phyloP scores from a whole-genome alignment of 1,140 invertebrate species.

The Trichomalopsis sarcophagae region DNA sequence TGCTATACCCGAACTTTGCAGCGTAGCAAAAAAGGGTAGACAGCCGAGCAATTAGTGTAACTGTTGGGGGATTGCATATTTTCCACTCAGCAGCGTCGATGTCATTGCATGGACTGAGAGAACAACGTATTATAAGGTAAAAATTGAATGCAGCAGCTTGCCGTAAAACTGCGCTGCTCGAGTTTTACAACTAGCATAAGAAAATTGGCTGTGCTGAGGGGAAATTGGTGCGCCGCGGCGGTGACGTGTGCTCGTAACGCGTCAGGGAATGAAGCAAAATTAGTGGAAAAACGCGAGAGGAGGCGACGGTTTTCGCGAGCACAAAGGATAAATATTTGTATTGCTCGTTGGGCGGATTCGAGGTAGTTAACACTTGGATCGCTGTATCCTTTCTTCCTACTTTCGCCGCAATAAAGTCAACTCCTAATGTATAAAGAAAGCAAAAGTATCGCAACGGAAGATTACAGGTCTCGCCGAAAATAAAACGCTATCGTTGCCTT shows the following conservation, averaged over 20 bases:
- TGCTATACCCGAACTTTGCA: not conserved
- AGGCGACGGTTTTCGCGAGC: not conserved
- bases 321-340: not conserved
- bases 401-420: too few species aligned
- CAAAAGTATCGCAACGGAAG: too few species aligned
- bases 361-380: not conserved
- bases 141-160: conserved; percentile 8
- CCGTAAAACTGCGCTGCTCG: conserved; percentile 18
- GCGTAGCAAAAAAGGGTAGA: not conserved
- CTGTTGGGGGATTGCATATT: conserved; percentile 9
- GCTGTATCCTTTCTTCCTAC: too few species aligned
- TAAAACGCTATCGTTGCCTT: too few species aligned
- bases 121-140: not conserved
- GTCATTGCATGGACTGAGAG: not conserved
- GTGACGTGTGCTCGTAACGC: not conserved
- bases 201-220: conserved; percentile 8
- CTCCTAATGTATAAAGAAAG: not conserved
- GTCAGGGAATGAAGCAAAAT: not conserved
- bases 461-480: too few species aligned
- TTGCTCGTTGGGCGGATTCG: not conserved
- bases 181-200: conserved; percentile 41
- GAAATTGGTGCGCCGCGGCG: not conserved
- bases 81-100: not conserved
- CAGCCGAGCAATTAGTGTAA: conserved; percentile 17
- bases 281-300: not conserved